Conservation (phyloP, 2,113 vertebrate genomes). For the Cinclus mexicanus region DNA sequence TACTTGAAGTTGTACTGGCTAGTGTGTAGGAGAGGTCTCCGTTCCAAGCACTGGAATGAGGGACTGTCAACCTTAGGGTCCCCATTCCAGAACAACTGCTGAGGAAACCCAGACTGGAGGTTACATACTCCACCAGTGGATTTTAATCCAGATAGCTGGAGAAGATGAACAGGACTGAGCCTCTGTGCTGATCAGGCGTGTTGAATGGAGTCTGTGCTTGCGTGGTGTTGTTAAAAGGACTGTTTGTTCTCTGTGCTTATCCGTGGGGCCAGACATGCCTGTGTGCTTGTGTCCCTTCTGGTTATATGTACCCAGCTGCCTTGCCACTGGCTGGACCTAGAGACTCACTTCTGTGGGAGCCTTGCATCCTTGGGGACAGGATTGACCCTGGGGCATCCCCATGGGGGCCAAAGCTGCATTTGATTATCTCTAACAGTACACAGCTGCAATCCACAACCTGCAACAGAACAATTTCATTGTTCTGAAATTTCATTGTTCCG, state of each 20-base stretch:
- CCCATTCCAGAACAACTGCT: background rate
- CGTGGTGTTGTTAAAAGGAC: background rate
- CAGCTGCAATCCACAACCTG: background rate
- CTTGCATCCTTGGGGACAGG: background rate
- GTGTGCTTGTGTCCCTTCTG: background rate
- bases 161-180: background rate
- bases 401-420: background rate
- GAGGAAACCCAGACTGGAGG: background rate
- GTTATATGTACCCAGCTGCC: background rate
- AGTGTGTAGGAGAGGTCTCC: background rate
- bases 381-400: background rate
- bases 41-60: background rate
- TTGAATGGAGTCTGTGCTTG: background rate
- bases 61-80: background rate
- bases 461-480: background rate
- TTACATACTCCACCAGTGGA: background rate
- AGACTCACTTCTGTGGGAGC: fast-evolving
- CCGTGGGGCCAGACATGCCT: fast-evolving
- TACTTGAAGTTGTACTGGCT: background rate
- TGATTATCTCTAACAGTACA: background rate
- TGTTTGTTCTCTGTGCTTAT: background rate
- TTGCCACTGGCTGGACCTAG: background rate
- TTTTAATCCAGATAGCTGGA: background rate
- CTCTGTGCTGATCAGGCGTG: background rate
- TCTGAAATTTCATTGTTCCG: too few species aligned